Conservation (phyloP, 2,888 invertebrate species). For the Corbicula japonica region DNA sequence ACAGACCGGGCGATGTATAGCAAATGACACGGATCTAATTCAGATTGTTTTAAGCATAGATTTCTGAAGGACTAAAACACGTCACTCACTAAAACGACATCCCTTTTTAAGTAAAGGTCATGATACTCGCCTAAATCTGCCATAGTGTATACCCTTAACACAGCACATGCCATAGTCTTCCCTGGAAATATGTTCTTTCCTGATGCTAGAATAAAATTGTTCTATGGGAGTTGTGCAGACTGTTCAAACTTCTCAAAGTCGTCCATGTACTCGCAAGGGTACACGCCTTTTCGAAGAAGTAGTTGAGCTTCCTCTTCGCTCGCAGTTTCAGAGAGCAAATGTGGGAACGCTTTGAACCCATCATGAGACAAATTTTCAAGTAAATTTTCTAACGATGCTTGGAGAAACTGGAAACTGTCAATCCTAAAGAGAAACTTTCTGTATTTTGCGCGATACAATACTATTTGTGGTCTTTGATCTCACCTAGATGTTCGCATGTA, state of each 20-base stretch:
- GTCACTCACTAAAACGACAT: not conserved
- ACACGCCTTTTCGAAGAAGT: conserved; percentile 6
- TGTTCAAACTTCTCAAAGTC: not conserved
- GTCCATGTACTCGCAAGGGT: conserved; percentile 6
- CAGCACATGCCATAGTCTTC: not conserved
- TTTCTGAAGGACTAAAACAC: no score
- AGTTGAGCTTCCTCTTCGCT: not conserved
- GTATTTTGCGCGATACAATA: conserved; percentile 49
- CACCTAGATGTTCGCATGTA: conserved; percentile 29
- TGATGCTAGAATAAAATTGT: not conserved
- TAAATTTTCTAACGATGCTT: not conserved
- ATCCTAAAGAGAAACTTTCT: conserved; percentile 58
- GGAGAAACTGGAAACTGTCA: conserved; percentile 59
- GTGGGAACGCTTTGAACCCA: not conserved
- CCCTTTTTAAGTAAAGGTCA: not conserved
- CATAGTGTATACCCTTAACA: not conserved
- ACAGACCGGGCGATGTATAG: no score
- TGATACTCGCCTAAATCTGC: not conserved
- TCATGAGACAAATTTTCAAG: not conserved
- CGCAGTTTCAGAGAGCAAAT: not conserved
- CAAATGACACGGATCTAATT: no score
- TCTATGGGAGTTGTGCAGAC: not conserved
- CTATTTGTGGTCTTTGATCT: conserved; percentile 32
- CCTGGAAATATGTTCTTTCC: not conserved
- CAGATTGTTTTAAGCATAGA: no score